Percentiles rank a stretch among this genome's conserved stretches.
Evolutionary conservation across 2,888 invertebrate species (phyloP).

Genomic region (Capitulum mitella): DNA sequence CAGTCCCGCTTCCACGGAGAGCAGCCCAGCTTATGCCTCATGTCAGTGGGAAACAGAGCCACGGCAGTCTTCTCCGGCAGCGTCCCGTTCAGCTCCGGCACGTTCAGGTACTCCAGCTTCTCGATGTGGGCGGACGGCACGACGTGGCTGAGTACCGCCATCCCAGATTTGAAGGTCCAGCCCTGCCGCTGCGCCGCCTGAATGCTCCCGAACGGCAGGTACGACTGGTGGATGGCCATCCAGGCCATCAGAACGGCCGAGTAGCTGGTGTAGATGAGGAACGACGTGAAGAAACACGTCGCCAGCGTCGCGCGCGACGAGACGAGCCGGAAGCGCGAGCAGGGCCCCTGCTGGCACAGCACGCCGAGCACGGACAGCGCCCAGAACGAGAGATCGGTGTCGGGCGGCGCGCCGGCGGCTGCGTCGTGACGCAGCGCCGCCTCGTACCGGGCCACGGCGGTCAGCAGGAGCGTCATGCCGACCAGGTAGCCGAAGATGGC

Average conservation of each 20-base stretch:
- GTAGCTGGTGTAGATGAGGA: background rate
- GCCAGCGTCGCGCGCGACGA: background rate
- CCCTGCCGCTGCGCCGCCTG: background rate
- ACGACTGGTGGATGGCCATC: background rate
- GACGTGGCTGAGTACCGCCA: background rate
- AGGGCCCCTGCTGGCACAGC: background rate
- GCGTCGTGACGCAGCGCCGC: too few species aligned
- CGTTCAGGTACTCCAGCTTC: background rate
- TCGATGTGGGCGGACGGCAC: background rate
- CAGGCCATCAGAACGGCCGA: background rate
- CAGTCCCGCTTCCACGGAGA: background rate
- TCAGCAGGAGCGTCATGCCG: too few species aligned
- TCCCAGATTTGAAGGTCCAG: background rate
- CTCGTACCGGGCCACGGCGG: too few species aligned
- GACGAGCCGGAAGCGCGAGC: background rate
- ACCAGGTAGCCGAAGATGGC: too few species aligned
- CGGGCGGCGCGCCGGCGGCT: too few species aligned
- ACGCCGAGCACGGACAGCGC: background rate
- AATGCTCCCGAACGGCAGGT: background rate
- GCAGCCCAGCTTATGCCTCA: background rate
- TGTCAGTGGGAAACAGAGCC: background rate
- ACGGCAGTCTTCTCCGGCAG: background rate
- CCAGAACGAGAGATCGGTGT: background rate
- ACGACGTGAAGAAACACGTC: background rate
- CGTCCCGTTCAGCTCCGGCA: background rate